Conservation (phyloP, 2,797 vertebrate genomes). For the Phaenicophaeus curvirostris region DNA sequence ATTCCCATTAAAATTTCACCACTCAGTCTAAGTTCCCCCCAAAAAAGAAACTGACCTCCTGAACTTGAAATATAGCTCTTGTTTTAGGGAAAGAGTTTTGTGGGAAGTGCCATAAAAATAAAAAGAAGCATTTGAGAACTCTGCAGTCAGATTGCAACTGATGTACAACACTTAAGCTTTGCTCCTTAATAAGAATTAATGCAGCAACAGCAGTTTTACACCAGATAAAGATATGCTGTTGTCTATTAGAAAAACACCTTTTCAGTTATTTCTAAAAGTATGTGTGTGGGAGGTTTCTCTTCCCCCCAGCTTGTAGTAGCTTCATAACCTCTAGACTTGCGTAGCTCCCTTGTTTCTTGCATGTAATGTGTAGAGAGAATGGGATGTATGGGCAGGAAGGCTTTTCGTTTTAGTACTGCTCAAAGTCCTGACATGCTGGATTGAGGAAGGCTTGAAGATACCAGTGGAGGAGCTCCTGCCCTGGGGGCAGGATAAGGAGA, state of each 20-base stretch:
- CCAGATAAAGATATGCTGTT: neutral
- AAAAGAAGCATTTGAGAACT: neutral
- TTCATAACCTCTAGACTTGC: neutral
- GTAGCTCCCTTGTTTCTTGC: neutral
- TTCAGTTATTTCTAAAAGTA: neutral
- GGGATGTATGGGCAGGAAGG: neutral
- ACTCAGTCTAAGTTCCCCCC: neutral
- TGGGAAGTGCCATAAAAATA: neutral
- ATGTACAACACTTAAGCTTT: neutral
- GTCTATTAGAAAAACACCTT: neutral
- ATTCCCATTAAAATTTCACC: neutral
- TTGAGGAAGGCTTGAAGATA: neutral
- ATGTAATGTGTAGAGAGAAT: neutral
- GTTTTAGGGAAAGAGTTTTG: neutral
- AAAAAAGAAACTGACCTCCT: neutral
- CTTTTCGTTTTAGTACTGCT: neutral
- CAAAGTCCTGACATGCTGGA: neutral
- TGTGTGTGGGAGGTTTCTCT: fast-evolving
- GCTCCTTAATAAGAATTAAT: neutral
- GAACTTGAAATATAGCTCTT: neutral
- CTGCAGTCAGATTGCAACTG: neutral
- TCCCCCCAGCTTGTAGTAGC: fast-evolving
- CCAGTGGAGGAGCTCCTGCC: neutral
- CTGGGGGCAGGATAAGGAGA: neutral
- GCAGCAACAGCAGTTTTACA: neutral